A percentile compares a stretch with the other conserved stretches of the same genome.
phyloP scores from a whole-genome alignment of 2,797 vertebrate genomes.

The Iguana delicatissima region DNA sequence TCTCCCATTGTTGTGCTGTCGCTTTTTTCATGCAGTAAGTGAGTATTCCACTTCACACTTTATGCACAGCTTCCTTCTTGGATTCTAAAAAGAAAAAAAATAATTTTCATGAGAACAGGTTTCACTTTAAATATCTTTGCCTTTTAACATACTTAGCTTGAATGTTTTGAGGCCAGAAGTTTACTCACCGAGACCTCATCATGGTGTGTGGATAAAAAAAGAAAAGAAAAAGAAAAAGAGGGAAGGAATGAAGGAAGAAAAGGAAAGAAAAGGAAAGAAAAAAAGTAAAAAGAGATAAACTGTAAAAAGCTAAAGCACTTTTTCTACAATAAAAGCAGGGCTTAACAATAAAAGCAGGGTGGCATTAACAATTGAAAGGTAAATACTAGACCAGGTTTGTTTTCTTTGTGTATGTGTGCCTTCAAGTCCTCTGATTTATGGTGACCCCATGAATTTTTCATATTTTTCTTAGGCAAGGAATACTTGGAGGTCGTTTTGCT shows the following conservation, averaged over 20 bases:
- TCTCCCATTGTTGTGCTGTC: not conserved
- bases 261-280: no score
- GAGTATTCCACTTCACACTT: conserved; percentile 32
- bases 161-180: not conserved
- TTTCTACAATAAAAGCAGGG: not conserved
- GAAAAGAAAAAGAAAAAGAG: no score
- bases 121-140: conserved; percentile 4
- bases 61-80: conserved; percentile 16
- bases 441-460: no score
- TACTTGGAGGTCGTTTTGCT: no score
- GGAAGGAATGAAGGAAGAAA: no score
- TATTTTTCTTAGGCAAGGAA: no score
- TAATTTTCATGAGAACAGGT: not conserved
- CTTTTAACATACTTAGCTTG: not conserved
- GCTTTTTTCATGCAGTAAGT: not conserved
- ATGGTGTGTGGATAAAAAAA: not conserved
- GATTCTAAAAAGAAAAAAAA: not conserved
- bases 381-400: not conserved
- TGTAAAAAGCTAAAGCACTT: not conserved
- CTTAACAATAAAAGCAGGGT: not conserved
- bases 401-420: not conserved
- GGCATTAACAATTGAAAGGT: no score
- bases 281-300: not conserved
- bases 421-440: not conserved
- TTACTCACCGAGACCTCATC: not conserved